Conservation (phyloP, 2,888 invertebrate species). For the Morpho achilles region DNA sequence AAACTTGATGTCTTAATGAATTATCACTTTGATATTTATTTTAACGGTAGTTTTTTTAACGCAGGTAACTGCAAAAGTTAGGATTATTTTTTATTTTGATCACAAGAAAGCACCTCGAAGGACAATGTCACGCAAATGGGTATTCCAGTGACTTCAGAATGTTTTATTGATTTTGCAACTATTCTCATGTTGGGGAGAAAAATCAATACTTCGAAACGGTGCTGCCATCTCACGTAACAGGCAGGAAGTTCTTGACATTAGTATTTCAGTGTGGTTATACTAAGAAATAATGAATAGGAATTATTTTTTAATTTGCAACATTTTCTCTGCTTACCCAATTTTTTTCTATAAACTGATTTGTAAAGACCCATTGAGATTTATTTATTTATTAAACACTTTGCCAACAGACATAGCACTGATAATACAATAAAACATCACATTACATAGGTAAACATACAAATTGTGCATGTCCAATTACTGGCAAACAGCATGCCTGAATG, state of each 20-base stretch:
- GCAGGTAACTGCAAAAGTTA: slow-evolving; percentile 8
- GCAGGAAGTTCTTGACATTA: slow-evolving; percentile 2
- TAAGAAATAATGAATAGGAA: neutral
- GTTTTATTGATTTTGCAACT: slow-evolving; percentile 65
- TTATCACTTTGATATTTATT: neutral
- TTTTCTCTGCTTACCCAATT: no score
- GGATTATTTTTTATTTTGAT: slow-evolving; percentile 29
- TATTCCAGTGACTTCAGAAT: slow-evolving; percentile 50
- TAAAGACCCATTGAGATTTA: no score
- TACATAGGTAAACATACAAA: no score
- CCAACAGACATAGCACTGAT: no score
- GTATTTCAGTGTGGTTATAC: slow-evolving; percentile 1
- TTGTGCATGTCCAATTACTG: no score
- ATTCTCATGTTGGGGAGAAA: slow-evolving; percentile 36
- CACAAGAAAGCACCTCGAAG: slow-evolving; percentile 34
- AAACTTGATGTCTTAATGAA: slow-evolving; percentile 34
- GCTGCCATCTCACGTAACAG: slow-evolving; percentile 54
- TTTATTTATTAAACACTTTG: no score
- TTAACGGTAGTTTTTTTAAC: slow-evolving; percentile 13
- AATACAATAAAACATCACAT: no score
- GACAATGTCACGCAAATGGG: slow-evolving; percentile 43
- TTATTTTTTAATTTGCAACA: no score
- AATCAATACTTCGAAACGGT: slow-evolving; percentile 60
- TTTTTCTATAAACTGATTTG: no score
- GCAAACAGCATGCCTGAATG: no score